These are phyloP conservation scores for Leptinotarsa undecemlineata DNA, from an alignment of 1,140 invertebrate species.

Conservation along the genomic window DNA sequence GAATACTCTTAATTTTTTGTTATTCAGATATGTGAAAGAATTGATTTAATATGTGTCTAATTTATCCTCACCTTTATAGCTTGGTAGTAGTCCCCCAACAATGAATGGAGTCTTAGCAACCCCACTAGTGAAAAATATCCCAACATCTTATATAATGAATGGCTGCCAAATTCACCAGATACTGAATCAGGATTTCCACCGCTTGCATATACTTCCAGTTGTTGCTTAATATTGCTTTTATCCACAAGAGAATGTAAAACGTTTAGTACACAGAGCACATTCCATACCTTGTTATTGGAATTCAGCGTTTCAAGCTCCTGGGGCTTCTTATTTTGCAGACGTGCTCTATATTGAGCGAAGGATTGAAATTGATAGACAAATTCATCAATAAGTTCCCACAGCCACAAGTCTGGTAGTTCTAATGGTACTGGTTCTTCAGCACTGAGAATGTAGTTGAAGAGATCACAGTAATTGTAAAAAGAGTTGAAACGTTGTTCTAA, in stretches of 20 bases:
- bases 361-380: slow-evolving; percentile 94
- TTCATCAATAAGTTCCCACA: slow-evolving; percentile 99
- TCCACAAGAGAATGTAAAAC: slow-evolving; percentile 97
- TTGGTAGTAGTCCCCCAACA: slow-evolving; percentile 98
- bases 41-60: no score
- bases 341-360: slow-evolving; percentile 91
- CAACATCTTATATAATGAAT: slow-evolving; percentile 98
- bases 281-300: slow-evolving; percentile 92
- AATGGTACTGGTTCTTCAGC: slow-evolving; percentile 86
- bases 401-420: slow-evolving; percentile 97
- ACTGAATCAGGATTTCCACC: slow-evolving; percentile 94
- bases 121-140: slow-evolving; percentile 98
- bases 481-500: slow-evolving; percentile 92
- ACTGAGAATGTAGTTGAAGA: slow-evolving; percentile 95
- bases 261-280: slow-evolving; percentile 96
- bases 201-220: slow-evolving; percentile 87
- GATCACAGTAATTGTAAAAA: slow-evolving; percentile 97
- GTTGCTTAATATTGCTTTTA: slow-evolving; percentile 97
- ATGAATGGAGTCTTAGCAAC: slow-evolving; percentile 90
- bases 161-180: slow-evolving; percentile 94
- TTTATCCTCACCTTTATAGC: slow-evolving; percentile 76
- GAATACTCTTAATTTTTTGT: no score
- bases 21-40: no score
- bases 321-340: slow-evolving; percentile 80
- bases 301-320: slow-evolving; percentile 82